Conservation (phyloP, 2,797 vertebrate species). For the Bradypus variegatus region DNA sequence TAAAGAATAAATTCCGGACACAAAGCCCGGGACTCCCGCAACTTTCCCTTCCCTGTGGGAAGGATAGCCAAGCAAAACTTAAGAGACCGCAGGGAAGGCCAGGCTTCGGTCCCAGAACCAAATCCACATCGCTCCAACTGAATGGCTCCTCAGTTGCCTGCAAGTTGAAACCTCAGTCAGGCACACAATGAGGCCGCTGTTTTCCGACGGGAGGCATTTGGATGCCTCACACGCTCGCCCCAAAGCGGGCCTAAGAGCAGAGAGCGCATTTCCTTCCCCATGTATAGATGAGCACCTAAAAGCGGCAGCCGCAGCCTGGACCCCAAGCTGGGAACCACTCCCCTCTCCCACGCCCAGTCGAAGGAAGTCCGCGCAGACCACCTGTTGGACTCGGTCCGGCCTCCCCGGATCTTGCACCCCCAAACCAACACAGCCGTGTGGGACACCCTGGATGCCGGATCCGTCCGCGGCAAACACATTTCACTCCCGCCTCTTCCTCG, state of each 20-base stretch:
- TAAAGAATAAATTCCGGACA: neutral
- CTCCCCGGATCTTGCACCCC: neutral
- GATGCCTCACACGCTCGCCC: conserved; percentile 54
- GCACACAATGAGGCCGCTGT: conserved; percentile 48
- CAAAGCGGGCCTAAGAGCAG: conserved; percentile 24
- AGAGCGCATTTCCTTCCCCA: conserved; percentile 37
- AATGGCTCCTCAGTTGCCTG: conserved; percentile 51
- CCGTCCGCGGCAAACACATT: neutral
- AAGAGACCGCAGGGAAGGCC: conserved; percentile 13
- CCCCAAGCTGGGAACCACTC: neutral
- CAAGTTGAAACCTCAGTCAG: conserved; percentile 55
- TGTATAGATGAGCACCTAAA: conserved; percentile 3
- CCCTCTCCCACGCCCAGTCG: neutral
- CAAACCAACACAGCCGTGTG: neutral
- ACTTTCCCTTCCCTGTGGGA: neutral
- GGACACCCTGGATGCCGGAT: neutral
- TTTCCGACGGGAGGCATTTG: conserved; percentile 50
- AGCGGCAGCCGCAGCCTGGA: neutral
- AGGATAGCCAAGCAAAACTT: neutral
- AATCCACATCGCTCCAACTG: conserved; percentile 20
- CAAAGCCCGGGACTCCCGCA: neutral
- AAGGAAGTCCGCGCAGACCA: conserved; percentile 33
- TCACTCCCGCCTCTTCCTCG: neutral
- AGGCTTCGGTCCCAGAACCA: conserved; percentile 39
- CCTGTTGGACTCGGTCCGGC: conserved; percentile 53